phyloP scores from a whole-genome alignment of 2,888 invertebrate genomes.

The Cenopis cana region DNA sequence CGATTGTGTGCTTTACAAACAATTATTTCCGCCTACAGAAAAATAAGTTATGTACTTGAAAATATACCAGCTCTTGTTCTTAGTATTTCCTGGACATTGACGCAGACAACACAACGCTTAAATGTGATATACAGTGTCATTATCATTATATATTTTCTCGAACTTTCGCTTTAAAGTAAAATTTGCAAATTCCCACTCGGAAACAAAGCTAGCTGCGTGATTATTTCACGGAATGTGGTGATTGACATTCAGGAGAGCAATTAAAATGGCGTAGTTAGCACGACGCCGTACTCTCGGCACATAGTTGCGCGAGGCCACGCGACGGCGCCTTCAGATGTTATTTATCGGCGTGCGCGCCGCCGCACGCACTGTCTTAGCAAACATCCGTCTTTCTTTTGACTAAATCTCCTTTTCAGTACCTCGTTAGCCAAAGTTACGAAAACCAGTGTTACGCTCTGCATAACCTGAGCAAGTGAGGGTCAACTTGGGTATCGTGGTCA shows the following conservation, averaged over 20 bases:
- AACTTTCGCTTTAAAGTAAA: neutral
- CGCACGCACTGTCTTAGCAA: constrained; percentile 54
- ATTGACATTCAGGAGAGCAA: constrained; percentile 72
- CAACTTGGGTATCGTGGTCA: constrained; percentile 5
- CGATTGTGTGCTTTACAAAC: neutral
- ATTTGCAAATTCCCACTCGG: constrained; percentile 14
- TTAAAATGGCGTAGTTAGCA: constrained; percentile 64
- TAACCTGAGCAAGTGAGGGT: neutral
- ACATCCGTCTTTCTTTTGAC: constrained; percentile 59
- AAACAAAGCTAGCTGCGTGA: constrained; percentile 47
- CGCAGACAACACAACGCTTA: neutral
- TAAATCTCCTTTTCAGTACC: constrained; percentile 44
- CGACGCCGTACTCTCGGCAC: constrained; percentile 59
- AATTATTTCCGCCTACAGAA: neutral
- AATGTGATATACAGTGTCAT: neutral
- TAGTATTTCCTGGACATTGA: neutral
- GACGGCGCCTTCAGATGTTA: constrained; percentile 63
- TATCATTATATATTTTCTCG: neutral
- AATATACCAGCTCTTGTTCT: neutral
- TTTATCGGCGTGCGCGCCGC: constrained; percentile 64
- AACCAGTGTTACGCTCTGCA: constrained; percentile 5
- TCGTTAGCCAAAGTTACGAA: constrained; percentile 8
- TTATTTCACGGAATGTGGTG: constrained; percentile 65
- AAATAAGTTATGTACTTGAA: neutral
- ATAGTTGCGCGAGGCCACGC: constrained; percentile 77